phyloP scores from a whole-genome alignment of 2,113 vertebrate species.

The Eolophus roseicapilla region DNA sequence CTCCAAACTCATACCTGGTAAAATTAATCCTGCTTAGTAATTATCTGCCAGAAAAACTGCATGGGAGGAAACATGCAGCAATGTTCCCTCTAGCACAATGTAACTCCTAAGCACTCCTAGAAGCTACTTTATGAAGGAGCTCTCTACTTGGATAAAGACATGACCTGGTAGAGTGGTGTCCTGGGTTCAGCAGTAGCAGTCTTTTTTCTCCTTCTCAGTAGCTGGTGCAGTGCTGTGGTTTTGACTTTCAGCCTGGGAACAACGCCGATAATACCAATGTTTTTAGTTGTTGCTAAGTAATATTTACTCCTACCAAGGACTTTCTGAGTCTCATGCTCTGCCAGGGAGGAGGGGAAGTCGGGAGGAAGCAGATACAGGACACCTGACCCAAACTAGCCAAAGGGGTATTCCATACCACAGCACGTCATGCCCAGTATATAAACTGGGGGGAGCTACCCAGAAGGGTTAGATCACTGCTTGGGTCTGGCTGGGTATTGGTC shows the following conservation, averaged over 20 bases:
- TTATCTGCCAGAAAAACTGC: neutral
- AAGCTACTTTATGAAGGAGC: neutral
- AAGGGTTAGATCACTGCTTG: no score
- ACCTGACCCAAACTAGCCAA: no score
- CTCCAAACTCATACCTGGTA: neutral
- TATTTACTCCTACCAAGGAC: no score
- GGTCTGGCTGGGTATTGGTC: no score
- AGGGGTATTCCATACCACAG: no score
- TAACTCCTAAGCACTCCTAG: neutral
- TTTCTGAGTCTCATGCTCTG: no score
- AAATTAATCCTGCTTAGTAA: neutral
- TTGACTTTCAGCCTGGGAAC: neutral
- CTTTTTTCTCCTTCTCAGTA: neutral
- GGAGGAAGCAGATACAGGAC: no score
- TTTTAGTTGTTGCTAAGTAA: no score
- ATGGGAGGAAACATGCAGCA: neutral
- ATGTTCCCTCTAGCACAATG: neutral
- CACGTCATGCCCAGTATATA: no score
- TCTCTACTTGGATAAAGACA: neutral
- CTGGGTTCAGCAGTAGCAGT: neutral
- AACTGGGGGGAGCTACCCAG: no score
- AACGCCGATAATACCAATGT: no score
- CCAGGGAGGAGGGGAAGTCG: no score
- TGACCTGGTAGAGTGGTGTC: neutral
- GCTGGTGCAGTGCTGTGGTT: neutral